Percentiles rank a stretch among this genome's conserved stretches.
These are phyloP conservation scores for Ictidomys tridecemlineatus DNA, from an alignment of 2,113 vertebrate genomes.

Conservation along the genomic window DNA sequence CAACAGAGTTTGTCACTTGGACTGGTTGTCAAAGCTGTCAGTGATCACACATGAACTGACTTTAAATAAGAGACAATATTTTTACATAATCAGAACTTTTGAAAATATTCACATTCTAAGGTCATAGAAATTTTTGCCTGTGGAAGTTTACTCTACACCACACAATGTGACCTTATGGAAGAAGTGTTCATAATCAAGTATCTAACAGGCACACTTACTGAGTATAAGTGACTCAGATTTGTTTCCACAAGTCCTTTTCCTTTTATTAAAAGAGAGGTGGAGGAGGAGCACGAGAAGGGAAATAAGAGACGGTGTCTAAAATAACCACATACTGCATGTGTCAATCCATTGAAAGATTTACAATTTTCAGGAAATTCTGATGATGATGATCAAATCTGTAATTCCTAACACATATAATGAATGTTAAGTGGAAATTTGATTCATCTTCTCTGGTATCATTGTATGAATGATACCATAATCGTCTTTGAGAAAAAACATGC, in stretches of 20 bases:
- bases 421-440: slow-evolving; percentile 57
- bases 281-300: no score
- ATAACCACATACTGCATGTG: neutral
- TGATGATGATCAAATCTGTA: slow-evolving; percentile 38
- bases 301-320: neutral
- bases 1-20: neutral
- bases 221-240: neutral
- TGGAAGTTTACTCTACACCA: neutral
- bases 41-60: neutral
- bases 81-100: slow-evolving; percentile 33
- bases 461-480: slow-evolving; percentile 41
- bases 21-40: neutral
- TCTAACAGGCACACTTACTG: neutral
- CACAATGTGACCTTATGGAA: neutral
- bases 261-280: neutral
- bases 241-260: neutral
- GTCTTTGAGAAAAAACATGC: slow-evolving; percentile 67
- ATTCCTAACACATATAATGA: neutral
- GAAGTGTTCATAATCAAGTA: neutral
- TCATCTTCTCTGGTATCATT: slow-evolving; percentile 51
- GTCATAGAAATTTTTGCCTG: neutral
- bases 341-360: slow-evolving; percentile 14
- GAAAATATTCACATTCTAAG: neutral
- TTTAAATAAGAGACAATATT: neutral
- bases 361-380: slow-evolving; percentile 36